Evolutionary conservation across 2,888 invertebrate genomes (phyloP).

Genomic region (Suillia variegata): DNA sequence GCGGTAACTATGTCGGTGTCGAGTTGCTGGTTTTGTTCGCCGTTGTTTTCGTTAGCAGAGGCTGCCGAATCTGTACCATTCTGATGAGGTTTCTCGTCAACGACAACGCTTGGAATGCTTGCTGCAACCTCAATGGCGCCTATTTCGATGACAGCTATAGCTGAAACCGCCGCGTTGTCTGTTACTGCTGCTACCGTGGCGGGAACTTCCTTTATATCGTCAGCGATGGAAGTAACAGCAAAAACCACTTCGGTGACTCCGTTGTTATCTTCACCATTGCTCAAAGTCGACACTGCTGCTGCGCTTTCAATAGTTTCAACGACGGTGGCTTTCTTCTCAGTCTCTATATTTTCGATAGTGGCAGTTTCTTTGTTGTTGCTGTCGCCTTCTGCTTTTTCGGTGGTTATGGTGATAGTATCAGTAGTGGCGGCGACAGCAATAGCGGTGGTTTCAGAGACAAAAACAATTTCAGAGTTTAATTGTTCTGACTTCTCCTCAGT

Average conservation of each 20-base stretch:
- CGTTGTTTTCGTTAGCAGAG: slow-evolving; percentile 26
- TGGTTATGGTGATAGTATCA: slow-evolving; percentile 28
- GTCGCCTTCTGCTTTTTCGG: slow-evolving; percentile 29
- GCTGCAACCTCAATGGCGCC: slow-evolving; percentile 26
- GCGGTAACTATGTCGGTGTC: too few relatives aligned
- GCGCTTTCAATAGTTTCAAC: slow-evolving; percentile 29
- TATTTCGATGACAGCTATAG: slow-evolving; percentile 13
- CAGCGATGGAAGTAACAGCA: slow-evolving; percentile 39
- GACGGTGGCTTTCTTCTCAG: slow-evolving; percentile 31
- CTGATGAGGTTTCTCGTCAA: slow-evolving; percentile 43
- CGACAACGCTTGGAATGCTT: slow-evolving; percentile 37
- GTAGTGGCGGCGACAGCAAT: slow-evolving; percentile 33
- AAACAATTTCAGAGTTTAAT: too few relatives aligned
- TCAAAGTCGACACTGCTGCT: slow-evolving; percentile 35
- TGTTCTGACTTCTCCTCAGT: slow-evolving; percentile 34
- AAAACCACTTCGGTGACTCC: slow-evolving; percentile 40
- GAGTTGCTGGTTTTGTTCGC: slow-evolving; percentile 35
- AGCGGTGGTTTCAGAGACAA: slow-evolving; percentile 18
- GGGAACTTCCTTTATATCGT: slow-evolving; percentile 34
- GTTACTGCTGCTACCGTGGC: too few relatives aligned
- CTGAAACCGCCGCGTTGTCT: slow-evolving; percentile 22
- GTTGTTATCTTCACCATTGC: slow-evolving; percentile 47
- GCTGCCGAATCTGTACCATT: slow-evolving; percentile 51
- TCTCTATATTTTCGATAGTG: slow-evolving; percentile 29
- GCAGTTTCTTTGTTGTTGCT: slow-evolving; percentile 26